Percentiles rank a stretch among this genome's conserved stretches.
phyloP scores from a whole-genome alignment of 1,140 invertebrate genomes.

The Drosophila sturtevanti region DNA sequence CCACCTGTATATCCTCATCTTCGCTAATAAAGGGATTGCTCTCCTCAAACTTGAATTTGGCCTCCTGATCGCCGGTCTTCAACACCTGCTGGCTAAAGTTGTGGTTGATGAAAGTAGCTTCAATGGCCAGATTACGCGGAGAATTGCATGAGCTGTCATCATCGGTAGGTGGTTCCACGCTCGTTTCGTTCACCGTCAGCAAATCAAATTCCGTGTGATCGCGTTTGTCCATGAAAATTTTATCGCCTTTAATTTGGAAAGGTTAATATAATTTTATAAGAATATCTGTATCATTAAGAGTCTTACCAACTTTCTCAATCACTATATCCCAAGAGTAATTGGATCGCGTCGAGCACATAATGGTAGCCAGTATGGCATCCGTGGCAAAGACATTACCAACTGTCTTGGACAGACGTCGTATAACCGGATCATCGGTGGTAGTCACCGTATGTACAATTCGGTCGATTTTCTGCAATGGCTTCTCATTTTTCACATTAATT shows the following conservation, averaged over 20 bases:
- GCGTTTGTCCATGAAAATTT: constrained; percentile 98
- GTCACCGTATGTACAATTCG: constrained; percentile 98
- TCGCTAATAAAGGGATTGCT: constrained; percentile 94
- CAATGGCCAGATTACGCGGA: constrained; percentile 96
- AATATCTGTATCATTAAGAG: constrained; percentile 27
- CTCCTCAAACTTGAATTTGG: constrained; percentile 95
- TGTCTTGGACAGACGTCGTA: constrained; percentile 95
- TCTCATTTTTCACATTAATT: constrained; percentile 98
- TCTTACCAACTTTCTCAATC: constrained; percentile 94
- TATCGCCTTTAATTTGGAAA: constrained; percentile 86
- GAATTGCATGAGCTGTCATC: constrained; percentile 97
- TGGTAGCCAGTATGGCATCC: constrained; percentile 97
- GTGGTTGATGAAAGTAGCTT: constrained; percentile 99
- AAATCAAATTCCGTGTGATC: constrained; percentile 99
- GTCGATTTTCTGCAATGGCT: constrained; percentile 94
- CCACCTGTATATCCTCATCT: constrained; percentile 95
- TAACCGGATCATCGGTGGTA: constrained; percentile 99
- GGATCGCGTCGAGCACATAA: constrained; percentile 99
- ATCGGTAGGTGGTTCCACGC: constrained; percentile 97
- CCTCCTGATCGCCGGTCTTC: constrained; percentile 86
- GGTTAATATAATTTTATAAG: constrained; percentile 21
- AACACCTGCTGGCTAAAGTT: constrained; percentile 99
- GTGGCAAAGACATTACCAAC: constrained; percentile 99
- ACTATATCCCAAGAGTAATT: constrained; percentile 99
- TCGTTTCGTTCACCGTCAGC: constrained; percentile 98